Evolutionary conservation across 2,113 vertebrate genomes (phyloP).

Genomic region (Oreotrochilus melanogaster): DNA sequence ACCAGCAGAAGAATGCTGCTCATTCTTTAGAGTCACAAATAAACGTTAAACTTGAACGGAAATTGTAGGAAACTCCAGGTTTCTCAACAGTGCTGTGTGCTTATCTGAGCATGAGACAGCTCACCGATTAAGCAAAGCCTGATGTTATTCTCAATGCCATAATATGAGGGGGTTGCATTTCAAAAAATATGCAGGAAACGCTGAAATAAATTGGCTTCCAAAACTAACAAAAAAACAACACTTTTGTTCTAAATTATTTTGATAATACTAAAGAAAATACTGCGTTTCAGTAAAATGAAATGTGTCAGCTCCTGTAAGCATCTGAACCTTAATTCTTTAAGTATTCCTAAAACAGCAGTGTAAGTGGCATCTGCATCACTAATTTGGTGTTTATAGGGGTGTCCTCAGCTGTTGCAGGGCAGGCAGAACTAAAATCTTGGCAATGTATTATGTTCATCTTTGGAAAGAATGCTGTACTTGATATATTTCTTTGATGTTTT

Average conservation of each 20-base stretch:
- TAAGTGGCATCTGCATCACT: neutral
- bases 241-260: neutral
- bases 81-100: neutral
- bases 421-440: neutral
- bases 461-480: neutral
- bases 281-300: neutral
- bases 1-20: fast-evolving
- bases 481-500: constrained; percentile 41
- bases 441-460: neutral
- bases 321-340: neutral
- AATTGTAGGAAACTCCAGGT: neutral
- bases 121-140: neutral
- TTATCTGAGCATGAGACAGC: neutral
- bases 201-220: neutral
- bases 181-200: neutral
- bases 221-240: neutral
- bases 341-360: neutral
- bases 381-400: neutral
- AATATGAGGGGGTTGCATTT: neutral
- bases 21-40: neutral
- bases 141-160: neutral
- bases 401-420: neutral
- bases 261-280: neutral
- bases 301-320: neutral
- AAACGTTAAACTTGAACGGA: neutral